Percentiles rank a stretch among this genome's conserved stretches.
phyloP scores from a whole-genome alignment of 2,797 vertebrate species.

The Aeoliscus strigatus region DNA sequence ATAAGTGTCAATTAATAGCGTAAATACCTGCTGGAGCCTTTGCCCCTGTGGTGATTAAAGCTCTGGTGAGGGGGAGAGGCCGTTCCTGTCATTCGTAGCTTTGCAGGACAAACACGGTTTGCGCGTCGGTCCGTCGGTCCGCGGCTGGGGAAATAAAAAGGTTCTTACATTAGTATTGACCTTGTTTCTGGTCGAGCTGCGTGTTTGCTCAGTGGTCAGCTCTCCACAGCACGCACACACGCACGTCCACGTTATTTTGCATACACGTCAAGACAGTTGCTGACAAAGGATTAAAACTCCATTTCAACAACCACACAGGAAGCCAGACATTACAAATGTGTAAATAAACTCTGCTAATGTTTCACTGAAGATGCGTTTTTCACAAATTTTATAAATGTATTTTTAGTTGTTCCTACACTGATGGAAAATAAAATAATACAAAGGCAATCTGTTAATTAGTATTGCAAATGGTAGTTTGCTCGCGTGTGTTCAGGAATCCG shows the following conservation, averaged over 20 bases:
- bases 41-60: constrained; percentile 40
- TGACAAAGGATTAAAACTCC: constrained; percentile 34
- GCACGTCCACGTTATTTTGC: constrained; percentile 1
- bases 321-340: constrained; percentile 51
- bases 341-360: constrained; percentile 50
- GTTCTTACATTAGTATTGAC: constrained; percentile 72
- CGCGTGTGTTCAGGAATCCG: constrained; percentile 50
- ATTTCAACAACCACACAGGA: constrained; percentile 19
- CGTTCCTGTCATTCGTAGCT: constrained; percentile 63
- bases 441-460: constrained; percentile 11
- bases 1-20: constrained; percentile 22
- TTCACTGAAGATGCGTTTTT: constrained; percentile 32
- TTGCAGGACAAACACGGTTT: constrained; percentile 66
- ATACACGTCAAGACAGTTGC: constrained; percentile 14
- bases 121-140: constrained; percentile 54
- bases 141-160: constrained; percentile 74
- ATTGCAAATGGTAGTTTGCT: constrained; percentile 27
- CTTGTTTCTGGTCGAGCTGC: constrained; percentile 59
- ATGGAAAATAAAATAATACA: constrained; percentile 30
- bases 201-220: constrained; percentile 62
- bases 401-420: constrained; percentile 41
- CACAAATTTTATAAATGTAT: constrained; percentile 39
- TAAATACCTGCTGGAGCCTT: constrained; percentile 29
- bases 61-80: constrained; percentile 35
- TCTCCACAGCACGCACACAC: constrained; percentile 15